These are phyloP conservation scores for Hipparchia semele DNA, from an alignment of 2,888 invertebrate species.

Conservation along the genomic window DNA sequence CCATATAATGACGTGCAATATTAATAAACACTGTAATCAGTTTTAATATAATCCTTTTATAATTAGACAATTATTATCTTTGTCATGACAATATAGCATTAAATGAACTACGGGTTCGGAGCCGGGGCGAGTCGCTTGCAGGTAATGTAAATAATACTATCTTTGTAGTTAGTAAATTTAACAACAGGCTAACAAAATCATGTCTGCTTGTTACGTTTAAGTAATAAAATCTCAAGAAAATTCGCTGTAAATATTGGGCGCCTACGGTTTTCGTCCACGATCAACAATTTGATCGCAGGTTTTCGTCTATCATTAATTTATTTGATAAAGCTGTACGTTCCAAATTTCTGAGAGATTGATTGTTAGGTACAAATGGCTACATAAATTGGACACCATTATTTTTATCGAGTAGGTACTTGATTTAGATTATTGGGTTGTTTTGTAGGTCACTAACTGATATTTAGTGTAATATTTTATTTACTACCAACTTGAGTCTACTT, in stretches of 20 bases:
- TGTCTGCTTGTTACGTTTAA: neutral
- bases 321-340: constrained; percentile 42
- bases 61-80: too few species aligned
- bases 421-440: constrained; percentile 4
- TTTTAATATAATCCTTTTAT: too few species aligned
- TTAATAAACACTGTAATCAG: too few species aligned
- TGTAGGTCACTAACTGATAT: neutral
- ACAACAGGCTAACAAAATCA: constrained; percentile 1
- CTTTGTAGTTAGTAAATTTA: neutral
- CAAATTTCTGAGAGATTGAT: constrained; percentile 9
- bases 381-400: neutral
- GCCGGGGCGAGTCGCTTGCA: too few species aligned
- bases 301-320: constrained; percentile 59
- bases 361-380: constrained; percentile 1
- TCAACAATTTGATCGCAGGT: too few species aligned
- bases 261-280: constrained; percentile 5
- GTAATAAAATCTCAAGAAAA: neutral
- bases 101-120: too few species aligned
- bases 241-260: constrained; percentile 9
- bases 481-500: too few species aligned
- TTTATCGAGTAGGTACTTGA: neutral
- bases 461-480: neutral
- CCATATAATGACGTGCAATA: too few species aligned
- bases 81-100: too few species aligned
- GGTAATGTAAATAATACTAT: neutral